Base-by-base conservation (phyloP, 2,113 vertebrate genomes). In the Nicator chloris region DNA sequence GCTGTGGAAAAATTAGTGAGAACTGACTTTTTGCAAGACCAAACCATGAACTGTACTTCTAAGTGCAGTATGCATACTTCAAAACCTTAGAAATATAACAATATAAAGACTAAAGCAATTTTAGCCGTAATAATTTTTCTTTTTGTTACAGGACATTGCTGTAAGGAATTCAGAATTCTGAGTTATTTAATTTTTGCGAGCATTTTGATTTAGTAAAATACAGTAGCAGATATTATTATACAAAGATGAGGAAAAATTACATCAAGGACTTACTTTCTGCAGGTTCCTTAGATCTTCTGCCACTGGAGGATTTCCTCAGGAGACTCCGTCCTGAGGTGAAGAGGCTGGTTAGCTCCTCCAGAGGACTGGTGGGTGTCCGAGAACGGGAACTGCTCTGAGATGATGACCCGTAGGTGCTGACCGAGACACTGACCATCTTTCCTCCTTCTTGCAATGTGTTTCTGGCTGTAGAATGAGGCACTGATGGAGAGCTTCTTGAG, bases 321-420 rank as follows among this genome's bases (percentile, higher is more conserved):
- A 98, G 98, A 90, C 98, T 99, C 69, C 98, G 97, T 56, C 99
- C 98, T 40, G 99, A 99, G 94, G 98, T 98, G 72, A 99, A 98
- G 95, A 99, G 98, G 97, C 97, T 99, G 96, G 98, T 99, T 68
- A 99, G 97, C 33, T 99, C 99, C 10, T 99, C 99, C 97, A 99
- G 63, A 20, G 99, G 99, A 91, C 99, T 99, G 21, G 99, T 99
- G 68, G 99, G 99, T 5, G 99, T 99, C 66, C 98, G 98, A 81
- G 99, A 98, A 47, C 99, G 98, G 20, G 99, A 98, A 69, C 98
- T 97, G 18, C 98, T 98, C 90, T 98, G 98, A 61, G 98, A 98
- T 16, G 98, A 97, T 50, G 98, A 97, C 72, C 98, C 98, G 1
- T 99, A 98, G 80, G 98, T 98, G 65, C 97, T 98, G 73, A 98